phyloP scores from a whole-genome alignment of 1,140 invertebrate genomes.

The Drosophila grimshawi region DNA sequence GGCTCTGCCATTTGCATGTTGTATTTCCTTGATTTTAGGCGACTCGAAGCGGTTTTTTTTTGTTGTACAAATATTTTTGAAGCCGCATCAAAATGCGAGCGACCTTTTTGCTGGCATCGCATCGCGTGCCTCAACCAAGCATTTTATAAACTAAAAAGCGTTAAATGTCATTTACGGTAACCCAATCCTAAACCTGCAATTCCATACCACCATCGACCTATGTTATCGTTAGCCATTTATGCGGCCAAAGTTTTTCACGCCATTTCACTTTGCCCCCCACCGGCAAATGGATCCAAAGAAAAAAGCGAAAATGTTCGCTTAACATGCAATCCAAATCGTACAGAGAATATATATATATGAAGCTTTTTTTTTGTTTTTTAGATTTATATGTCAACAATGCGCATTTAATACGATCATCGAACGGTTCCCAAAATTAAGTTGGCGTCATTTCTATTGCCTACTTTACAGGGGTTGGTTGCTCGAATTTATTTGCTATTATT shows the following conservation, averaged over 20 bases:
- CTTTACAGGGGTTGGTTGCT: slow-evolving; percentile 51
- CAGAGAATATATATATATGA: slow-evolving; percentile 27
- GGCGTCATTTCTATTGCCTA: slow-evolving; percentile 77
- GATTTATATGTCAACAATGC: slow-evolving; percentile 77
- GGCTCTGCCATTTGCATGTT: slow-evolving; percentile 30
- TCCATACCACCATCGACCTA: slow-evolving; percentile 14
- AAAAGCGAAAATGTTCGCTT: slow-evolving; percentile 62
- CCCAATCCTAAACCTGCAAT: slow-evolving; percentile 51
- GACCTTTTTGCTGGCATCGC: slow-evolving; percentile 57
- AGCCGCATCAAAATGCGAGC: slow-evolving; percentile 45
- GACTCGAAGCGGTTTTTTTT: slow-evolving; percentile 26
- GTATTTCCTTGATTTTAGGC: slow-evolving; percentile 24
- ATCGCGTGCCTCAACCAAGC: slow-evolving; percentile 65
- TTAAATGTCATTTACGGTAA: slow-evolving; percentile 81
- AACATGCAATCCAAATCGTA: slow-evolving; percentile 68
- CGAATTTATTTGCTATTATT: slow-evolving; percentile 48
- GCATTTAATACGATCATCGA: slow-evolving; percentile 38
- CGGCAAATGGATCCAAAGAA: slow-evolving; percentile 26
- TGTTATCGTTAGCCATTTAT: slow-evolving; percentile 69
- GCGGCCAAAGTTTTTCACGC: slow-evolving; percentile 77
- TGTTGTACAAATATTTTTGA: slow-evolving; percentile 67
- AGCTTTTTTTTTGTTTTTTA: slow-evolving; percentile 63
- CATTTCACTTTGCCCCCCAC: slow-evolving; percentile 66
- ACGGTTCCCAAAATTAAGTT: slow-evolving; percentile 67
- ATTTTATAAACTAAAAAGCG: slow-evolving; percentile 82